Conservation (phyloP, 2,888 invertebrate species). For the Amitus sp. region DNA sequence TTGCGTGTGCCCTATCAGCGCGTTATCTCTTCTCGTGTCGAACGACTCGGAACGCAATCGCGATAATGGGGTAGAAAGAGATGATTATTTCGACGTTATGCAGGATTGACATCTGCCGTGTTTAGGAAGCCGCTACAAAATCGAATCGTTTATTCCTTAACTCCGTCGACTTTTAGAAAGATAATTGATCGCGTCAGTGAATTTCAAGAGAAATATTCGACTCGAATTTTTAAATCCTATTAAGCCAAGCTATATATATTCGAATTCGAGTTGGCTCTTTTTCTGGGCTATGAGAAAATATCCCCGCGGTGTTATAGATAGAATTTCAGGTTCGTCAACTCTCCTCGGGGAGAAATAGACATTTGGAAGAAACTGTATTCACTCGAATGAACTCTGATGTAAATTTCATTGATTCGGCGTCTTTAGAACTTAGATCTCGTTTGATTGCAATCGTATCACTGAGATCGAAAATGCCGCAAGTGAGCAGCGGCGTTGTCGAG, state of each 20-base stretch:
- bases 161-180: neutral
- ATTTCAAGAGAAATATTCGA: no score
- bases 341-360: neutral
- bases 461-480: neutral
- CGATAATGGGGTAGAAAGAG: conserved; percentile 28
- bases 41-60: conserved; percentile 41
- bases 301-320: neutral
- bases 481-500: neutral
- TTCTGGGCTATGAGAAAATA: neutral
- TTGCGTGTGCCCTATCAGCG: conserved; percentile 59
- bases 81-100: conserved; percentile 32
- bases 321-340: neutral
- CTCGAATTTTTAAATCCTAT: no score
- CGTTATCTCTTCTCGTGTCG: conserved; percentile 54
- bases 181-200: neutral
- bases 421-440: neutral
- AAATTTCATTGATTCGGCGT: neutral
- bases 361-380: neutral
- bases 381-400: neutral
- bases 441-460: neutral
- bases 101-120: conserved; percentile 36
- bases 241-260: neutral
- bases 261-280: neutral
- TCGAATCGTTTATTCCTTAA: conserved; percentile 17
- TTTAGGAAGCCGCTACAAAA: conserved; percentile 29